These are phyloP conservation scores for Lomographa bimaculata DNA, from an alignment of 2,888 invertebrate genomes.

Conservation along the genomic window DNA sequence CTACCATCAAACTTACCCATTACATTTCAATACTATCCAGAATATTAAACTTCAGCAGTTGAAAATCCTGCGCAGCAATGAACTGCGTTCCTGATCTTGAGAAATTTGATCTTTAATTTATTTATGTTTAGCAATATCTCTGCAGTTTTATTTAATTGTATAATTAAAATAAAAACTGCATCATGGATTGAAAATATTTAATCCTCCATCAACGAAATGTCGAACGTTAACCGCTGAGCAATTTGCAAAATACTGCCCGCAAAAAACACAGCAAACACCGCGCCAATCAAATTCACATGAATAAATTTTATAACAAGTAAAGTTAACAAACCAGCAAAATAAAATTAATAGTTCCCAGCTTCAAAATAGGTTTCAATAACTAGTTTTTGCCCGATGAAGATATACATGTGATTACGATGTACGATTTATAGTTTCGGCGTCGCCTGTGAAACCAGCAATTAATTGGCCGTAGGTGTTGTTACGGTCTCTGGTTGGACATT, in stretches of 20 bases:
- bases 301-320: conserved; percentile 21
- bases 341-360: conserved; percentile 8
- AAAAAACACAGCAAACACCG: background rate
- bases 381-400: conserved; percentile 42
- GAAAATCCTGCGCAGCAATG: too few relatives aligned
- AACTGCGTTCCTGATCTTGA: too few relatives aligned
- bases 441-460: conserved; percentile 55
- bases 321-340: conserved; percentile 33
- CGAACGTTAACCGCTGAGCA: too few relatives aligned
- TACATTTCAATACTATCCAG: too few relatives aligned
- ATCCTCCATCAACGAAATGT: too few relatives aligned
- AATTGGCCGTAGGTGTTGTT: conserved; percentile 64
- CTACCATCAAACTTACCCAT: too few relatives aligned
- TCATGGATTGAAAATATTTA: too few relatives aligned
- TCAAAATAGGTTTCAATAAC: conserved; percentile 29
- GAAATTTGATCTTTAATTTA: too few relatives aligned
- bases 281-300: conserved; percentile 2
- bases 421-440: conserved; percentile 60
- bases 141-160: too few relatives aligned
- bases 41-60: too few relatives aligned
- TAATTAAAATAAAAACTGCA: too few relatives aligned
- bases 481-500: conserved; percentile 66
- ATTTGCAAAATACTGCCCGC: background rate
- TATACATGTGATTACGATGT: conserved; percentile 39
- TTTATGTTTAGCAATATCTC: too few relatives aligned